Evolutionary conservation across 2,797 vertebrate species (phyloP).

Genomic region (Cygnus olor): DNA sequence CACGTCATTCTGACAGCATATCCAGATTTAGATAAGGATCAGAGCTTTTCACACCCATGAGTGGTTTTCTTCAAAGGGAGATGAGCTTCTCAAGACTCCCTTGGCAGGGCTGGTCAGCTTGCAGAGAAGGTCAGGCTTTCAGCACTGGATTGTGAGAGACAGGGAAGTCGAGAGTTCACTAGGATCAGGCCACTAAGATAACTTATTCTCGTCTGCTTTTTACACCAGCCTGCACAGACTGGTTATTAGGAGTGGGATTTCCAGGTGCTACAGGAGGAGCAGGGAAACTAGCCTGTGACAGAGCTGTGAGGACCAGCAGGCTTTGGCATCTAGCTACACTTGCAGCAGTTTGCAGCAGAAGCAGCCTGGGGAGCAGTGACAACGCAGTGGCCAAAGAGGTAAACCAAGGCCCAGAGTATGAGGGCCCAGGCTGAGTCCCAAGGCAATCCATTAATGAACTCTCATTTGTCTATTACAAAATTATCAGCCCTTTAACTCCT

Average conservation of each 20-base stretch:
- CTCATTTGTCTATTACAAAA: not conserved
- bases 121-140: not conserved
- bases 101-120: not conserved
- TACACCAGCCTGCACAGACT: not conserved
- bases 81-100: not conserved
- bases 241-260: not conserved
- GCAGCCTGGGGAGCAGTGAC: not conserved
- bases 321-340: not conserved
- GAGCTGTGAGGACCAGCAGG: not conserved
- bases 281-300: not conserved
- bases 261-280: not conserved
- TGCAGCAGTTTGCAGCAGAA: not conserved
- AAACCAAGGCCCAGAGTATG: not conserved
- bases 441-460: not conserved
- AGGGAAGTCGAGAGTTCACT: fast-evolving
- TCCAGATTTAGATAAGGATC: not conserved
- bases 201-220: not conserved
- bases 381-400: not conserved
- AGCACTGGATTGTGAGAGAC: not conserved
- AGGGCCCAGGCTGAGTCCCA: not conserved
- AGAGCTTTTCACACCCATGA: not conserved
- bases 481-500: not conserved
- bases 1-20: not conserved
- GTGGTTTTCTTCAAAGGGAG: not conserved
- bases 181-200: not conserved